Evolutionary conservation across 35 echinoderm and acorn worm genomes (phyloP).

Genomic region (Lytechinus variegatus): DNA sequence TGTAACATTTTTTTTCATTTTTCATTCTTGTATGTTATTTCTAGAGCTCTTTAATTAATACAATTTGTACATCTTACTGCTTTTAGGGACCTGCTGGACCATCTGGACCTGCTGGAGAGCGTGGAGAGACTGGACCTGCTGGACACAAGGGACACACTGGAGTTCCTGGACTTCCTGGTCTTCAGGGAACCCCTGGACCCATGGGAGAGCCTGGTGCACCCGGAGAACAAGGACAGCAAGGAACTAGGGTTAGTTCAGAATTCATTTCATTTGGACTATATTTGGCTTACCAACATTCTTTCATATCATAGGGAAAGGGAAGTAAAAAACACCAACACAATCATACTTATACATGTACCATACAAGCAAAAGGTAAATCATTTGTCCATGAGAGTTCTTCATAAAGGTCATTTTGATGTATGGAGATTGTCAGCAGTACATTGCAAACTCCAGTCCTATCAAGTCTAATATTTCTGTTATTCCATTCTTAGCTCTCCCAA

Average conservation of each 20-base stretch:
- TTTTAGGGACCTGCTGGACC: slow-evolving; percentile 83
- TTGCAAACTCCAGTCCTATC: too few species aligned
- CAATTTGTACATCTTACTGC: not conserved
- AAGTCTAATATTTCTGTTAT: too few species aligned
- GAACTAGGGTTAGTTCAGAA: slow-evolving; percentile 64
- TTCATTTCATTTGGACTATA: not conserved
- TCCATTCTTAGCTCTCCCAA: too few species aligned
- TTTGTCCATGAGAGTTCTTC: too few species aligned
- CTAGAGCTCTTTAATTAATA: too few species aligned
- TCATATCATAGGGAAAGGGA: not conserved
- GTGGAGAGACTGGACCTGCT: slow-evolving; percentile 78
- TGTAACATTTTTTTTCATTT: too few species aligned
- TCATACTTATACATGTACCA: too few species aligned
- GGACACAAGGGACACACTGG: slow-evolving; percentile 92
- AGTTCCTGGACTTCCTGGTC: slow-evolving; percentile 65
- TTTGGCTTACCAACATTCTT: not conserved
- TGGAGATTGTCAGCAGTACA: too few species aligned
- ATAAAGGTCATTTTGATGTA: too few species aligned
- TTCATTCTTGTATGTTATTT: too few species aligned
- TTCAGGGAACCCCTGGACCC: slow-evolving; percentile 74
- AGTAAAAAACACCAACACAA: not conserved
- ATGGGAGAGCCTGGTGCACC: slow-evolving; percentile 65
- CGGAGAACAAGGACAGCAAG: slow-evolving; percentile 78
- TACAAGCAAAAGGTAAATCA: too few species aligned
- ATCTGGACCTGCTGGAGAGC: slow-evolving; percentile 77